A percentile compares a stretch with the other conserved stretches of the same genome.
These are phyloP conservation scores for Conus ventricosus DNA, from an alignment of 1,140 invertebrate species.

Conservation along the genomic window DNA sequence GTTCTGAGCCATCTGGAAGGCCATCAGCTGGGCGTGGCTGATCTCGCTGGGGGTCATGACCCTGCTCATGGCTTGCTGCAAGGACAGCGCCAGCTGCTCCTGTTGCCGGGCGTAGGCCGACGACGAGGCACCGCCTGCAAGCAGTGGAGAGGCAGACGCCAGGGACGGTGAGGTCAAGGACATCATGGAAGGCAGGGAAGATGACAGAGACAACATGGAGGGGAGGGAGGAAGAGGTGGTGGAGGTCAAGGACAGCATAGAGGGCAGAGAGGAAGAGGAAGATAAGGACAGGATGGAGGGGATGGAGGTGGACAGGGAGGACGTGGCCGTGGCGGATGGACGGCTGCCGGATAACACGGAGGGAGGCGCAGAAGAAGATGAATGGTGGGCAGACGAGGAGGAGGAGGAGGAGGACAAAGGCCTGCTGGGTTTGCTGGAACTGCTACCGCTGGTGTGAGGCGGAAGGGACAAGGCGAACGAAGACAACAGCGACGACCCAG, in stretches of 20 bases:
- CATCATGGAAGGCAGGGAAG: constrained; percentile 7
- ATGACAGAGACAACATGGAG: background rate
- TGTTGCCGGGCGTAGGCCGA: constrained; percentile 25
- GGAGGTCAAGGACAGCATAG: background rate
- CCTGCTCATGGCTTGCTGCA: constrained; percentile 27
- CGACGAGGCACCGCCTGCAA: background rate
- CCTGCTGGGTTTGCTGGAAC: constrained; percentile 5
- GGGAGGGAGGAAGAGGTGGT: constrained; percentile 1
- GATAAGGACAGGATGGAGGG: constrained; percentile 6
- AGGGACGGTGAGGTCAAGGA: constrained; percentile 4
- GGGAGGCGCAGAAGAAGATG: background rate
- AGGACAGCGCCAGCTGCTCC: constrained; percentile 32
- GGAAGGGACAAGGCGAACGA: constrained; percentile 1
- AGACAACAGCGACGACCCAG: background rate
- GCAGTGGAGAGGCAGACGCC: background rate
- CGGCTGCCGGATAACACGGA: background rate
- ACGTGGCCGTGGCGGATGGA: background rate
- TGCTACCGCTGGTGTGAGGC: background rate
- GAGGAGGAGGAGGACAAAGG: background rate
- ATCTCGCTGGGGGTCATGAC: constrained; percentile 24
- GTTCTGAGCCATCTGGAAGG: constrained; percentile 30
- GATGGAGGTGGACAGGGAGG: background rate
- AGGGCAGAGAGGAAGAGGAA: background rate
- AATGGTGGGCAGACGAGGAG: background rate
- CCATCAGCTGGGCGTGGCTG: constrained; percentile 30